Evolutionary conservation across 2,113 vertebrate genomes (phyloP).

Genomic region (Protobothrops flavoviridis): DNA sequence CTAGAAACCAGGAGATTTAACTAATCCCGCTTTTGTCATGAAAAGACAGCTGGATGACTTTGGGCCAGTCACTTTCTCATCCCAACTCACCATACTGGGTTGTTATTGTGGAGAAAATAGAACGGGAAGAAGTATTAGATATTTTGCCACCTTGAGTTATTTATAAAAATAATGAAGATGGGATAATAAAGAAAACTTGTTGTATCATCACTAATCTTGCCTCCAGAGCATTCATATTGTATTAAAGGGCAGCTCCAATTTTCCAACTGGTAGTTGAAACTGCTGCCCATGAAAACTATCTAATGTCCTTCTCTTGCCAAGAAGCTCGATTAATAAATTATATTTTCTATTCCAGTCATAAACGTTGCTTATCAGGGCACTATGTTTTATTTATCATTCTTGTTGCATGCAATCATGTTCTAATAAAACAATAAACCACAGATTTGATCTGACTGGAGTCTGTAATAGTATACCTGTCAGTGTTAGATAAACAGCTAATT

Average conservation of each 20-base stretch:
- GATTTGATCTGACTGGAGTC: background rate
- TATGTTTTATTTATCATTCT: background rate
- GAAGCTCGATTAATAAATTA: background rate
- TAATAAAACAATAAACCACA: background rate
- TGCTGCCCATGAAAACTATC: background rate
- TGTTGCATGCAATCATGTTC: too few relatives aligned
- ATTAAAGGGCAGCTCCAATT: background rate
- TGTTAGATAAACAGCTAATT: background rate
- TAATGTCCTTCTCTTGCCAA: background rate
- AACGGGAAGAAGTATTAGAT: too few relatives aligned
- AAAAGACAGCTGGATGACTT: too few relatives aligned
- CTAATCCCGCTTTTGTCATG: too few relatives aligned
- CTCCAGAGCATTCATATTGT: background rate
- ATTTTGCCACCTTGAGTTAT: too few relatives aligned
- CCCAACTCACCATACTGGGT: too few relatives aligned
- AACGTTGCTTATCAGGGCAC: background rate
- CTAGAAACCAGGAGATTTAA: too few relatives aligned
- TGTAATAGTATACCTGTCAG: background rate
- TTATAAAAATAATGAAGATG: too few relatives aligned
- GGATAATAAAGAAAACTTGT: too few relatives aligned
- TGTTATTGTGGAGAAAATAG: too few relatives aligned
- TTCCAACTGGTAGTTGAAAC: background rate
- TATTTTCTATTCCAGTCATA: background rate
- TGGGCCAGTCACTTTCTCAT: too few relatives aligned
- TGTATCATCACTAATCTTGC: background rate